Base-by-base conservation (phyloP, 1,140 invertebrate genomes). In the Heliconius melpomene region DNA sequence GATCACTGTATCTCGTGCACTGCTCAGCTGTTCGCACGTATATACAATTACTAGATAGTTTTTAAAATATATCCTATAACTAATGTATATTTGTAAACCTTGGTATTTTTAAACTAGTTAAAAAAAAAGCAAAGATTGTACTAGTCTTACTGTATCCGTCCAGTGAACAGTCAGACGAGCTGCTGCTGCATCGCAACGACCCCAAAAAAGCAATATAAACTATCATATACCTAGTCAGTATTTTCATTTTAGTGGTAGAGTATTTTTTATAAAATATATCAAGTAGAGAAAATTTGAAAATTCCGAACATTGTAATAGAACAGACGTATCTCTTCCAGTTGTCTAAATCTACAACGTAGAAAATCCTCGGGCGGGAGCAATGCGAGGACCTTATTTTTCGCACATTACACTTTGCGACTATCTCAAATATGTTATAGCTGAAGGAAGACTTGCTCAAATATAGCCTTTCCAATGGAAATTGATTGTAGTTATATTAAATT, bases 301-400 rank as follows among this genome's bases (percentile, higher is more conserved):
- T 9, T 57, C 26, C 11, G n/a, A 66, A 66, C n/a, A 29, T 66
- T 26, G 13, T 29, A 66, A 66, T 26, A 66, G 23, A 66, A 13
- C 23, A 66, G 60, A 66, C 60, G 60, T 66, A 66, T 66, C 60
- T 66, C 60, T 66, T 66, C 60, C 60, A 85, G 83, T 73, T 72
- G 7, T 66, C 18, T 80, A 81, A 72, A 46, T 82, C 80, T 52
- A 73, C 57, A 72, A 29, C 50, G 60, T 26, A 71, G 50, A 77
- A 54, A 82, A 72, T 73, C 77, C 52, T 79, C 57, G 20, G 74
- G 40, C 60, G 40, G 60, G 79, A 74, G 83, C 84, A 82, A 86
- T 87, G 87, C 86, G 84, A 86, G 87, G 83, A 88, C 87, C 90
- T 89, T 90, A 89, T 91, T 90, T 91, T 90, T 88, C 90, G 91